Percentiles rank a stretch among this genome's conserved stretches.
Conservation (phyloP, 2,888 invertebrate species). For the Polydrusus tereticollis region DNA sequence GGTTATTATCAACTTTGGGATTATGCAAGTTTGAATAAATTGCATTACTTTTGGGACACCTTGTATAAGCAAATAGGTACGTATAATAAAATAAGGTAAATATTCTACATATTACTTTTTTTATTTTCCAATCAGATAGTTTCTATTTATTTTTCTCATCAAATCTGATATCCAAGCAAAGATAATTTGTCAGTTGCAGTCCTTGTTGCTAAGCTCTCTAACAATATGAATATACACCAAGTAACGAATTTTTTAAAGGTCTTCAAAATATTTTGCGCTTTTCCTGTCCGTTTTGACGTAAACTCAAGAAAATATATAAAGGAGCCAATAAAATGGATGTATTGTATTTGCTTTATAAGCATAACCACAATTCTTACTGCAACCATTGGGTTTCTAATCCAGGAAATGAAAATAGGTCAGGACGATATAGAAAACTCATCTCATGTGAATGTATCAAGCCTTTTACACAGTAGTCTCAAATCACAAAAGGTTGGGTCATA, state of each 20-base stretch:
- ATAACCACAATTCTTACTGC: slow-evolving; percentile 5
- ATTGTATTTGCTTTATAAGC: slow-evolving; percentile 16
- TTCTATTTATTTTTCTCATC: background rate
- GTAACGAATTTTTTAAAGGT: slow-evolving; percentile 14
- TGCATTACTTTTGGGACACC: too few species aligned
- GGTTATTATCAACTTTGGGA: too few species aligned
- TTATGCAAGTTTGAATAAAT: too few species aligned
- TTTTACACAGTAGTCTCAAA: too few species aligned
- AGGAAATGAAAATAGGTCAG: background rate
- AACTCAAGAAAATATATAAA: slow-evolving; percentile 24
- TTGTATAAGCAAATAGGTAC: background rate
- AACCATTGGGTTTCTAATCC: background rate
- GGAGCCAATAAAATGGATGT: slow-evolving; percentile 37
- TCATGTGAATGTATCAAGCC: too few species aligned
- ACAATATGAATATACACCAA: background rate
- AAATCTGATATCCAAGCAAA: background rate
- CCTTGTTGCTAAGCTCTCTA: too few species aligned
- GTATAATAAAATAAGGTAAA: background rate
- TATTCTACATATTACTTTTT: too few species aligned
- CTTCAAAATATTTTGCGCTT: slow-evolving; percentile 39
- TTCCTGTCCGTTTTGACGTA: slow-evolving; percentile 26
- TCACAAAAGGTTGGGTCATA: too few species aligned
- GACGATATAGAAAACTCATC: background rate
- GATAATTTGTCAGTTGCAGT: background rate
- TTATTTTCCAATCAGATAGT: background rate